A percentile compares a stretch with the other conserved stretches of the same genome.
Conservation (phyloP, 2,888 invertebrate species). For the Lydus trimaculatus region DNA sequence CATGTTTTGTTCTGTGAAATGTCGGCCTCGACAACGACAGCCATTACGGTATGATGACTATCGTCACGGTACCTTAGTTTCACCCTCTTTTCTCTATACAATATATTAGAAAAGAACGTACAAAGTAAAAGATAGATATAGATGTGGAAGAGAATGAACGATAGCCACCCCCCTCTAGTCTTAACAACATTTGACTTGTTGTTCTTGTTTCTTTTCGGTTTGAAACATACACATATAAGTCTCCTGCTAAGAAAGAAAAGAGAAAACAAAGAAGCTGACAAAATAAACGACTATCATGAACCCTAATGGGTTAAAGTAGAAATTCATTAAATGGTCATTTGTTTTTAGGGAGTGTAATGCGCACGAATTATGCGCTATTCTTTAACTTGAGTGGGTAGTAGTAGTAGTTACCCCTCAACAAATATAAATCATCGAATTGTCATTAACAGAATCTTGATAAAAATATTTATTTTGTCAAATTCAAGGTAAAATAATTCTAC, state of each 20-base stretch:
- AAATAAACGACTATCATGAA: slow-evolving; percentile 24
- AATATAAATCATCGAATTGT: background rate
- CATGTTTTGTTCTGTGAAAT: slow-evolving; percentile 45
- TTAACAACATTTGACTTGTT: slow-evolving; percentile 6
- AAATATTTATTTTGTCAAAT: background rate
- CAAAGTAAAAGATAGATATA: background rate
- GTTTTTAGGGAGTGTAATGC: slow-evolving; percentile 11
- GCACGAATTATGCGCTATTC: slow-evolving; percentile 4
- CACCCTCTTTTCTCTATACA: slow-evolving; percentile 18
- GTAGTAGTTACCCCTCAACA: background rate
- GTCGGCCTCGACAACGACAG: slow-evolving; percentile 35
- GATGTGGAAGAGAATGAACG: slow-evolving; percentile 6
- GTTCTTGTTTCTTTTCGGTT: slow-evolving; percentile 13
- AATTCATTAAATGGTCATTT: slow-evolving; percentile 28
- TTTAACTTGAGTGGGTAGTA: background rate
- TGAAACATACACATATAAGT: background rate
- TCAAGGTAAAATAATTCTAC: background rate
- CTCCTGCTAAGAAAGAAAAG: slow-evolving; percentile 4
- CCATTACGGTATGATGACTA: slow-evolving; percentile 43
- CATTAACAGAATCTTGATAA: background rate
- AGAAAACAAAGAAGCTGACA: slow-evolving; percentile 12
- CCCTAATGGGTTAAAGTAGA: slow-evolving; percentile 23
- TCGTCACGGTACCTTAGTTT: slow-evolving; percentile 46
- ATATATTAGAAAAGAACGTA: slow-evolving; percentile 6
- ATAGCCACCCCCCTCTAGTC: slow-evolving; percentile 11